Evolutionary conservation across 2,888 invertebrate genomes (phyloP).

Genomic region (Alcis repandata): DNA sequence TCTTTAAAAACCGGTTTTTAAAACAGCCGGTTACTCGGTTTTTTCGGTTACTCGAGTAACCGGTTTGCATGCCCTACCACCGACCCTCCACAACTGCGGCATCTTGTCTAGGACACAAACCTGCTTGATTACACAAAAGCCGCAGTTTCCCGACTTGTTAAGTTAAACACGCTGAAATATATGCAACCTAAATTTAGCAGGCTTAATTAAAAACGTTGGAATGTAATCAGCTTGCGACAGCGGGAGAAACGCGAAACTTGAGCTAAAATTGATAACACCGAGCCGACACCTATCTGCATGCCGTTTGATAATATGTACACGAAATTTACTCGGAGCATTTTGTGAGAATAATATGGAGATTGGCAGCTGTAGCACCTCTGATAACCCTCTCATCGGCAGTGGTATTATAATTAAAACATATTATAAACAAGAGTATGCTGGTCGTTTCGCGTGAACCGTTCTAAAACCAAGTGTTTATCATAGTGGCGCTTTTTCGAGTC

Average conservation of each 20-base stretch:
- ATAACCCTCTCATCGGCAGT: conserved; percentile 54
- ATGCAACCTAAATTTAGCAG: conserved; percentile 21
- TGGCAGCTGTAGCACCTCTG: conserved; percentile 45
- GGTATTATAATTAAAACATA: conserved; percentile 65
- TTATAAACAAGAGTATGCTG: conserved; percentile 58
- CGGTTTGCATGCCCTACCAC: too few relatives aligned
- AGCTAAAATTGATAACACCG: conserved; percentile 31
- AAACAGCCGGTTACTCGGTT: too few relatives aligned
- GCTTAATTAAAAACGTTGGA: conserved; percentile 28
- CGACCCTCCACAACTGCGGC: conserved; percentile 40
- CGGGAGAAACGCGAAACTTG: conserved; percentile 19
- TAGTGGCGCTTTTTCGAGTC: conserved; percentile 66
- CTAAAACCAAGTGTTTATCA: conserved; percentile 64
- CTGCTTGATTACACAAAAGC: conserved; percentile 41
- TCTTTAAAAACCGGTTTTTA: too few relatives aligned
- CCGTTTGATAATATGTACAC: conserved; percentile 3
- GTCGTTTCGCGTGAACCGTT: conserved; percentile 63
- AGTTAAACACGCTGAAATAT: conserved; percentile 25
- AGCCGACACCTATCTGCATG: conserved; percentile 29
- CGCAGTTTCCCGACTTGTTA: conserved; percentile 36
- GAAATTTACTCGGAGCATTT: conserved; percentile 9
- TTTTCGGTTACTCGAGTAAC: too few relatives aligned
- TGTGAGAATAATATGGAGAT: conserved; percentile 33
- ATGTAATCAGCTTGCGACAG: conserved; percentile 22
- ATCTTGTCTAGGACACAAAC: conserved; percentile 37